Conservation (phyloP, 1,140 invertebrate species). For the Bombus cullumanus region DNA sequence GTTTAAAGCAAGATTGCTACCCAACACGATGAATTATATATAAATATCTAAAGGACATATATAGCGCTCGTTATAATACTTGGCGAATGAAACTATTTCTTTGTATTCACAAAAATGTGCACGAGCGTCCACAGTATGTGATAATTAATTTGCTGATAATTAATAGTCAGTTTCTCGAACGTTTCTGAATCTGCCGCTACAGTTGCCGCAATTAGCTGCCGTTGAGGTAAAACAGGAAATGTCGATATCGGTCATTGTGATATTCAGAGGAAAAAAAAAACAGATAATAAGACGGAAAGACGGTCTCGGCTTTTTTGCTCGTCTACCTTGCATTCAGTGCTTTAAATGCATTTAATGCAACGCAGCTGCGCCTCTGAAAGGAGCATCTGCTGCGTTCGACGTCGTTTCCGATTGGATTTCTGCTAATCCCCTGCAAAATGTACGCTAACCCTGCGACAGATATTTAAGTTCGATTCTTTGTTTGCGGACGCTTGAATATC, state of each 20-base stretch:
- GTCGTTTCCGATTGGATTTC: background rate
- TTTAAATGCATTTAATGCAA: background rate
- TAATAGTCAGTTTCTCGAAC: too few species aligned
- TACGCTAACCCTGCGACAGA: fast-evolving
- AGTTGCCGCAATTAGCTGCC: background rate
- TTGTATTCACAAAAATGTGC: too few species aligned
- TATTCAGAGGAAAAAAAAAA: background rate
- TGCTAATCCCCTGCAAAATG: background rate
- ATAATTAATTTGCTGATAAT: too few species aligned
- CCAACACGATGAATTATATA: too few species aligned
- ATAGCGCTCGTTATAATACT: too few species aligned
- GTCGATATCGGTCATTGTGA: background rate
- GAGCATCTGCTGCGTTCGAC: background rate
- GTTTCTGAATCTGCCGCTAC: background rate
- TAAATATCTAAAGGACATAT: too few species aligned
- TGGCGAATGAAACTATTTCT: too few species aligned
- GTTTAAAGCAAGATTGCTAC: too few species aligned
- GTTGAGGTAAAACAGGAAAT: background rate
- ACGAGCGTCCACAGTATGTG: too few species aligned
- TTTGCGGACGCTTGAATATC: fast-evolving
- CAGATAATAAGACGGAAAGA: background rate
- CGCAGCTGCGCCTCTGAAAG: background rate
- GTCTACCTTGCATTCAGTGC: background rate
- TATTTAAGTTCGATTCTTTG: background rate
- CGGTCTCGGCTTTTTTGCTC: background rate